A percentile compares a stretch with the other conserved stretches of the same genome.
phyloP scores from a whole-genome alignment of 1,140 invertebrate genomes.

The Stegodyphus mimosarum region DNA sequence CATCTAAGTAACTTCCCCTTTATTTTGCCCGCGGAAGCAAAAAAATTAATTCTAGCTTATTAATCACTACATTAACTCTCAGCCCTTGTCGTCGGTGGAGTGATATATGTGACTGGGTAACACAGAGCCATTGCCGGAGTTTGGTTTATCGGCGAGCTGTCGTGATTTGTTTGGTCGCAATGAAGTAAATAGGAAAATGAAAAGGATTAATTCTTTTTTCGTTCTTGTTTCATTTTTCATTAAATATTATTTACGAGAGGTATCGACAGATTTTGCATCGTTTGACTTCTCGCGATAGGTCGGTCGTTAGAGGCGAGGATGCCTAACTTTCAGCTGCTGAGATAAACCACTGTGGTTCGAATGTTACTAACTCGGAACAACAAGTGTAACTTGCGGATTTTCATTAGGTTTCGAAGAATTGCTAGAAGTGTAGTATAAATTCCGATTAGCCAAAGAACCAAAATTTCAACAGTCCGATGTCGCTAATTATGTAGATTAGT shows the following conservation, averaged over 20 bases:
- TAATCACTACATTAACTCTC: constrained; percentile 26
- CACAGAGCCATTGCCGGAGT: background rate
- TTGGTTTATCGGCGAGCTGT: constrained; percentile 27
- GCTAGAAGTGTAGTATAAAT: no score
- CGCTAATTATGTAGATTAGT: no score
- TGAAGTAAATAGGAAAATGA: constrained; percentile 8
- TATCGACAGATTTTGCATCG: background rate
- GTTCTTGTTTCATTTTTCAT: background rate
- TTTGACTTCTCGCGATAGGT: background rate
- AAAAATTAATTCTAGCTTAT: constrained; percentile 32
- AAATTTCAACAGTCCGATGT: no score
- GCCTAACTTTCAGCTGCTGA: background rate
- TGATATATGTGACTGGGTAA: constrained; percentile 30
- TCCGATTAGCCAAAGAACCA: no score
- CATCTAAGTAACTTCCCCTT: background rate
- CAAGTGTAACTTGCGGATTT: background rate
- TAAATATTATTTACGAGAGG: background rate
- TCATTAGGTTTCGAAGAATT: no score
- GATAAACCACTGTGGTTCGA: background rate
- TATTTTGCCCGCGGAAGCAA: background rate
- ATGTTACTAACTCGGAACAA: background rate
- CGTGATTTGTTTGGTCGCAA: constrained; percentile 31
- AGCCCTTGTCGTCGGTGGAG: constrained; percentile 7
- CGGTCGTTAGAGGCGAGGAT: background rate
- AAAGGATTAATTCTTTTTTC: constrained; percentile 11